These are phyloP conservation scores for Brachionus rotundiformis DNA, from an alignment of 1,140 invertebrate genomes.

Conservation along the genomic window DNA sequence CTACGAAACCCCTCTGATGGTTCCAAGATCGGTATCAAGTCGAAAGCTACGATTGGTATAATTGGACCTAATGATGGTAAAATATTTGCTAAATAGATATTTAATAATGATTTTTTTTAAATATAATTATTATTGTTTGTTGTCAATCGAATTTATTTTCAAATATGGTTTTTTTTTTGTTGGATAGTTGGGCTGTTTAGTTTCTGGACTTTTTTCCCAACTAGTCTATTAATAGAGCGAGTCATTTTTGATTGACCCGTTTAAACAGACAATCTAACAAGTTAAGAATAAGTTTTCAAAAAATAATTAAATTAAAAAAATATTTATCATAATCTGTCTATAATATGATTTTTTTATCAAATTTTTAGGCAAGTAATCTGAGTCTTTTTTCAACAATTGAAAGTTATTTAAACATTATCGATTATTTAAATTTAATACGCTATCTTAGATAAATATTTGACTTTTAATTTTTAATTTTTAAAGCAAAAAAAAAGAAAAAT, in stretches of 20 bases:
- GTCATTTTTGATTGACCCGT: neutral
- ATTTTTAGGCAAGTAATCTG: too few species aligned
- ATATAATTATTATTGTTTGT: neutral
- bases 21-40: neutral
- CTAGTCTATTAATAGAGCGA: neutral
- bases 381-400: too few species aligned
- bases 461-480: neutral
- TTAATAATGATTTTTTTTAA: neutral
- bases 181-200: neutral
- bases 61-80: conserved; percentile 34
- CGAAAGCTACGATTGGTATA: neutral
- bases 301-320: too few species aligned
- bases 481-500: too few species aligned
- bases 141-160: neutral
- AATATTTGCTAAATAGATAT: neutral
- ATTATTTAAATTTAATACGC: too few species aligned
- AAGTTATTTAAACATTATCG: too few species aligned
- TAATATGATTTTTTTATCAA: too few species aligned
- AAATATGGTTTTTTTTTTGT: neutral
- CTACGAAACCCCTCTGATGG: neutral
- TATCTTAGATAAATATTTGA: too few species aligned
- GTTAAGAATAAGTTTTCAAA: neutral
- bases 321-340: too few species aligned
- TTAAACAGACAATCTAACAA: neutral
- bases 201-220: neutral